phyloP scores from a whole-genome alignment of 2,888 invertebrate genomes.

The Hydropsyche betteni region DNA sequence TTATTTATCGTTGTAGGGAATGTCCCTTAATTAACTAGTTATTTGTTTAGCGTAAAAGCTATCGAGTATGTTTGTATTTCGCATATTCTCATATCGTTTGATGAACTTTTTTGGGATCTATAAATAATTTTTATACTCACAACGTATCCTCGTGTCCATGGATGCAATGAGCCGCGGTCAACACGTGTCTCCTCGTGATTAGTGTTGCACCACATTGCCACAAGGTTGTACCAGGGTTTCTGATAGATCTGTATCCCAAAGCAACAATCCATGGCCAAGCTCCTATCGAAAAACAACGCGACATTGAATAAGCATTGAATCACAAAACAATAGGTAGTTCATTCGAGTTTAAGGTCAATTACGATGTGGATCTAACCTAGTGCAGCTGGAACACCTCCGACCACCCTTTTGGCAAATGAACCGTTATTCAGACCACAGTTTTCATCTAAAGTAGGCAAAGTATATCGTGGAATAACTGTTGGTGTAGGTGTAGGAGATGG shows the following conservation, averaged over 20 bases:
- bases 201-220: conserved; percentile 77
- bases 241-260: conserved; percentile 71
- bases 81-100: not conserved
- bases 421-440: conserved; percentile 71
- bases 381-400: conserved; percentile 75
- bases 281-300: conserved; percentile 59
- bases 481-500: too few relatives aligned
- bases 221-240: conserved; percentile 61
- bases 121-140: conserved; percentile 61
- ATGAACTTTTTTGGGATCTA: not conserved
- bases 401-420: conserved; percentile 68
- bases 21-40: not conserved
- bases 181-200: conserved; percentile 72
- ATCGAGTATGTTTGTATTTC: not conserved
- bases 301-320: conserved; percentile 10
- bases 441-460: conserved; percentile 41
- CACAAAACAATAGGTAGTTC: not conserved
- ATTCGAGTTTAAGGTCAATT: too few relatives aligned
- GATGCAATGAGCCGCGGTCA: conserved; percentile 84
- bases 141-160: conserved; percentile 66
- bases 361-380: conserved; percentile 60
- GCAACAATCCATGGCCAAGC: conserved; percentile 85
- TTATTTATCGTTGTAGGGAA: not conserved
- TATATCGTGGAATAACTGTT: conserved; percentile 40
- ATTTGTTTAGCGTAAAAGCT: not conserved